Conservation (phyloP, 2,888 invertebrate genomes). For the Notocelia uddmanniana region DNA sequence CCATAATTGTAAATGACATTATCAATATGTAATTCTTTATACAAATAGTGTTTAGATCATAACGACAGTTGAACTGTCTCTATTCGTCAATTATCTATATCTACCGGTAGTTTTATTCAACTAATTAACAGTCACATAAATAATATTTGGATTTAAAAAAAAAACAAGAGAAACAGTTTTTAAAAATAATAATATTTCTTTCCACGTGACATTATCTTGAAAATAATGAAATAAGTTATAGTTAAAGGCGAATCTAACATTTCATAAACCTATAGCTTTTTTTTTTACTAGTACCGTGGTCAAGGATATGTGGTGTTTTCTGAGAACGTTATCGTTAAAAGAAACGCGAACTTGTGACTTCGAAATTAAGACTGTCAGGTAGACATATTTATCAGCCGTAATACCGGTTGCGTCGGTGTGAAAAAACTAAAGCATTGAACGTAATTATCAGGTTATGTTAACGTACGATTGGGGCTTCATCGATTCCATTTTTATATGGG, state of each 20-base stretch:
- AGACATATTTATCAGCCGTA: constrained; percentile 34
- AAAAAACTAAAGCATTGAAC: constrained; percentile 30
- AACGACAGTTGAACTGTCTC: neutral
- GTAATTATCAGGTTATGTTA: constrained; percentile 33
- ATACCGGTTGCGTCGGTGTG: constrained; percentile 29
- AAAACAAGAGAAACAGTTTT: neutral
- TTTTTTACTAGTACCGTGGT: neutral
- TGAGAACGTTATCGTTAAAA: constrained; percentile 18
- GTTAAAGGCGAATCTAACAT: too few species aligned
- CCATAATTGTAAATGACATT: constrained; percentile 11
- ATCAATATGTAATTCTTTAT: constrained; percentile 5
- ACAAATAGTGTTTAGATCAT: neutral
- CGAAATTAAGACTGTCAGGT: constrained; percentile 26
- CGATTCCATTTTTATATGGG: constrained; percentile 9
- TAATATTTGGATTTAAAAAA: neutral
- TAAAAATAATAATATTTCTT: neutral
- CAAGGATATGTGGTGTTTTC: neutral
- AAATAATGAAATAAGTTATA: neutral
- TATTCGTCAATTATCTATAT: neutral
- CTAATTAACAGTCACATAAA: neutral
- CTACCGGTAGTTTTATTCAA: neutral
- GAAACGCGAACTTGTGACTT: constrained; percentile 11
- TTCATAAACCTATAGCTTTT: neutral
- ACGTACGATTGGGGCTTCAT: constrained; percentile 17
- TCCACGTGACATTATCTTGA: neutral